phyloP scores from a whole-genome alignment of 2,797 vertebrate genomes.

The Lophotriccus pileatus region DNA sequence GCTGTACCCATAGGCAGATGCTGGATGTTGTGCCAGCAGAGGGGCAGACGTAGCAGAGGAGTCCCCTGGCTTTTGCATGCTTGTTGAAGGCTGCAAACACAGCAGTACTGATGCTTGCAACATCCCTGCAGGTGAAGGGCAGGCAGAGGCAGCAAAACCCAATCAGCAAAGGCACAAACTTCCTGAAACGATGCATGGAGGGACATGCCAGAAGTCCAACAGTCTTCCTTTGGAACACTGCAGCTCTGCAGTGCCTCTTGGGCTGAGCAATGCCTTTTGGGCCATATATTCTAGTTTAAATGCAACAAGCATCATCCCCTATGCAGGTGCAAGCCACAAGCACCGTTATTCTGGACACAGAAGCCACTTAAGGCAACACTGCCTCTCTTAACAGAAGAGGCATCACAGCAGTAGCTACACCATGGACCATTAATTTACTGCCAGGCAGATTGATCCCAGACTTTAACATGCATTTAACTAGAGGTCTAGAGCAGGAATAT shows the following conservation, averaged over 20 bases:
- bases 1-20: too few relatives aligned
- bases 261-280: not conserved
- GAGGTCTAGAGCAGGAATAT: not conserved
- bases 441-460: not conserved
- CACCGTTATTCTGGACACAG: not conserved
- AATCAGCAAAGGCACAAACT: not conserved
- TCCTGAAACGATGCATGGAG: fast-evolving
- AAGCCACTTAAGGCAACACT: not conserved
- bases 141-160: not conserved
- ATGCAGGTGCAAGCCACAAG: not conserved
- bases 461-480: not conserved
- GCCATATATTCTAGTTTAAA: not conserved
- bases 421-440: not conserved
- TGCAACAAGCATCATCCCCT: not conserved
- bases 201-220: fast-evolving
- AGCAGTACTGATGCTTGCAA: not conserved
- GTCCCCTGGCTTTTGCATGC: not conserved
- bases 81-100: not conserved
- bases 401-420: not conserved
- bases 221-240: not conserved
- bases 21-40: not conserved
- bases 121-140: not conserved
- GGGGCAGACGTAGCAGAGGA: not conserved
- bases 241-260: not conserved
- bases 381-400: not conserved